phyloP scores from a whole-genome alignment of 2,113 vertebrate genomes.

The Kryptolebias marmoratus region DNA sequence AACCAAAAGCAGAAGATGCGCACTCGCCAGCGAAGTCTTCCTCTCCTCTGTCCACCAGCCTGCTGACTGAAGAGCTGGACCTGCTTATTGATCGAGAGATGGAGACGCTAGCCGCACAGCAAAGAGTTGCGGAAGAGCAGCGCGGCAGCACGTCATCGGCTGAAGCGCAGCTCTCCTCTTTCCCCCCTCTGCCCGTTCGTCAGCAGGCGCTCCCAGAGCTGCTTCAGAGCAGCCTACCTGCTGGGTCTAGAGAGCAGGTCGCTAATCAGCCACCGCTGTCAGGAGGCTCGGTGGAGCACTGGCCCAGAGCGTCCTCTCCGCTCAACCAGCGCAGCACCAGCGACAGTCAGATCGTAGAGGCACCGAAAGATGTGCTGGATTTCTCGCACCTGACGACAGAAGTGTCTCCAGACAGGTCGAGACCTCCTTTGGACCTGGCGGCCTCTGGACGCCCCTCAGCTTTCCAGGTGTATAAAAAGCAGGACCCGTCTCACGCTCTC shows the following conservation, averaged over 20 bases:
- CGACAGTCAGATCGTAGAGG: slow-evolving; percentile 3
- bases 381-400: slow-evolving; percentile 64
- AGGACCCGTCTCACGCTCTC: slow-evolving; percentile 19
- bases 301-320: slow-evolving; percentile 34
- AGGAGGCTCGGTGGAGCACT: slow-evolving; percentile 1
- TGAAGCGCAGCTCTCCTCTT: slow-evolving; percentile 23
- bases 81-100: slow-evolving; percentile 84
- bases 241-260: slow-evolving; percentile 19
- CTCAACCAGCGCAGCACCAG: slow-evolving; percentile 38
- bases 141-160: background rate
- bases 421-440: slow-evolving; percentile 56
- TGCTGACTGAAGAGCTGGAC: slow-evolving; percentile 84
- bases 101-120: slow-evolving; percentile 62
- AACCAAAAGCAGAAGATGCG: slow-evolving; percentile 48
- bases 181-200: slow-evolving; percentile 34
- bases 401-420: slow-evolving; percentile 20
- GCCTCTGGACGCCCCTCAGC: slow-evolving; percentile 71
- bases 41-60: slow-evolving; percentile 17
- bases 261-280: background rate
- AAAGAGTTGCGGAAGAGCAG: background rate
- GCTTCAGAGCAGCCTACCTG: slow-evolving; percentile 63
- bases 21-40: slow-evolving; percentile 9
- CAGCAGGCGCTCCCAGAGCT: slow-evolving; percentile 62
- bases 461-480: slow-evolving; percentile 80
- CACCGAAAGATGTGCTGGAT: slow-evolving; percentile 47